Conservation (phyloP, 2,888 invertebrate species). For the Drepana falcataria region DNA sequence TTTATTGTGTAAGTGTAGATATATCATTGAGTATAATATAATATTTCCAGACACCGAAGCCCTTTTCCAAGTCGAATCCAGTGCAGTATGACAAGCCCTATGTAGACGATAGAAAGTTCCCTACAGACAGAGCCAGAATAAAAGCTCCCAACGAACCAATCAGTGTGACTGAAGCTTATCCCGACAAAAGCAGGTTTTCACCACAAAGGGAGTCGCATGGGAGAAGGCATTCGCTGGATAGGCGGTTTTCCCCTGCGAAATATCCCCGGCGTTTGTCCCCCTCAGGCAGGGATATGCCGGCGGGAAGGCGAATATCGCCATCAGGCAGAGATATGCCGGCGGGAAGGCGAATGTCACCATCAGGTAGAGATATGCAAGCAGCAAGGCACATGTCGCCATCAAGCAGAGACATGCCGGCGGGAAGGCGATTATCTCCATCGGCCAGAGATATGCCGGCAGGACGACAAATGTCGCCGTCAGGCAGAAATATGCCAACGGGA, state of each 20-base stretch:
- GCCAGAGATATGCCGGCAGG: conserved; percentile 18
- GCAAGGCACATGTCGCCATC: conserved; percentile 14
- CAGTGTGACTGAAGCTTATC: conserved; percentile 9
- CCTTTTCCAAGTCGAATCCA: conserved; percentile 8
- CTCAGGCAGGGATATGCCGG: background rate
- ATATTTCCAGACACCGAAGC: conserved; percentile 16
- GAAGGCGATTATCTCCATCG: conserved; percentile 13
- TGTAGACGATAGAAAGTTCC: conserved; percentile 26
- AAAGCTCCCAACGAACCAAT: background rate
- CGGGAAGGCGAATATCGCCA: background rate
- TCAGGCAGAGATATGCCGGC: background rate
- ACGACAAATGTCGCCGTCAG: conserved; percentile 20
- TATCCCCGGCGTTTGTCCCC: background rate
- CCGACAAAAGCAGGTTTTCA: background rate
- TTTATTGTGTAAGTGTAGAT: too few relatives aligned
- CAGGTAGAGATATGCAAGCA: background rate
- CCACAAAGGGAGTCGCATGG: conserved; percentile 14
- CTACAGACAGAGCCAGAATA: background rate
- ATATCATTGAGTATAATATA: too few relatives aligned
- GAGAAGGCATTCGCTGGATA: conserved; percentile 13
- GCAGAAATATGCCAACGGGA: conserved; percentile 21
- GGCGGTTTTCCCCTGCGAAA: conserved; percentile 8
- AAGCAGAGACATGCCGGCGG: conserved; percentile 15
- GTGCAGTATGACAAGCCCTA: conserved; percentile 18
- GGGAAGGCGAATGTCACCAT: background rate